Percentiles rank a stretch among this genome's conserved stretches.
Evolutionary conservation across 2,113 vertebrate genomes (phyloP).

Genomic region (Trematomus loennbergii): DNA sequence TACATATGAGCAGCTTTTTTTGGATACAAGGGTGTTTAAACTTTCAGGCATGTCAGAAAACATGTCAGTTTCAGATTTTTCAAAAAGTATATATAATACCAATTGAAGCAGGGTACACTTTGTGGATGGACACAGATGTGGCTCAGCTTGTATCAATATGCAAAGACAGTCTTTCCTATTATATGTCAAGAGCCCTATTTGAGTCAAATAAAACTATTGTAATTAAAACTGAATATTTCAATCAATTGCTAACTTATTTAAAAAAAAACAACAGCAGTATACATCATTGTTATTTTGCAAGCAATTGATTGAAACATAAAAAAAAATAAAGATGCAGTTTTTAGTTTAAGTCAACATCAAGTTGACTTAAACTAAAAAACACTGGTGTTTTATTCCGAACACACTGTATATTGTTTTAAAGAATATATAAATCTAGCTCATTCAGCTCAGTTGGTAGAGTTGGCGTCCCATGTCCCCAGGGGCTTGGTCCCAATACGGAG

Average conservation of each 20-base stretch:
- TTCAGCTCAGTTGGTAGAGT: no score
- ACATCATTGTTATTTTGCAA: neutral
- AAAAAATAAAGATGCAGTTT: no score
- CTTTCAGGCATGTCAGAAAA: neutral
- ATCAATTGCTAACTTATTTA: neutral
- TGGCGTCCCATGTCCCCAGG: no score
- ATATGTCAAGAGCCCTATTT: neutral
- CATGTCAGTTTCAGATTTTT: constrained; percentile 13
- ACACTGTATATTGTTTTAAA: neutral
- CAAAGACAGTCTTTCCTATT: neutral
- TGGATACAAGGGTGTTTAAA: neutral
- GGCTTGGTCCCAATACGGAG: no score
- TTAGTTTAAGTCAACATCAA: no score
- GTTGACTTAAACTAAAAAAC: no score
- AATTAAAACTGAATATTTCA: neutral
- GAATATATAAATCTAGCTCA: no score
- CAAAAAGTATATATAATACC: neutral
- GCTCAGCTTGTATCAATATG: neutral
- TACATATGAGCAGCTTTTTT: constrained; percentile 22
- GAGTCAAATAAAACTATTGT: no score
- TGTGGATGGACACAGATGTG: neutral
- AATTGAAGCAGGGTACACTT: neutral
- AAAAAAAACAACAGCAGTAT: neutral
- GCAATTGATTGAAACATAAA: no score
- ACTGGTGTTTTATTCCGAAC: no score